Base-by-base conservation (phyloP, 2,888 invertebrate genomes). In the Drosophila paramelanica region DNA sequence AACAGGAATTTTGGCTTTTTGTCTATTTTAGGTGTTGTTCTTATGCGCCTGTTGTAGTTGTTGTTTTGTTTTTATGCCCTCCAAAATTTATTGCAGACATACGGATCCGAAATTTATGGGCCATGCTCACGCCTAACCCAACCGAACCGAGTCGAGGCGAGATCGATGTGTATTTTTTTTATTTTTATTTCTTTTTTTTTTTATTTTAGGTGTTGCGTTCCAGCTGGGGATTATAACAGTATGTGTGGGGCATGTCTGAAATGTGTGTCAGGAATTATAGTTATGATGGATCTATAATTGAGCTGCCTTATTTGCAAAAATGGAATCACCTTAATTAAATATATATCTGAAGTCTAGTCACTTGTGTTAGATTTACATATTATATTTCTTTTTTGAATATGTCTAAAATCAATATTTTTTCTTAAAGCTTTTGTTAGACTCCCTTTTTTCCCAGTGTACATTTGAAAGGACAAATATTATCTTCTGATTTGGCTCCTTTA, bases 11-110 rank as follows among this genome's bases (percentile, higher is more conserved):
- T 60, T 61, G 61, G 53, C 56, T 71, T 56, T 79, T 72, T 79
- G 70, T 84, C 76, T 84, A 77, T 87, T 81, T 87, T 82, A 72
- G 80, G 73, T 84, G 81, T 86, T 86, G 69, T 72, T 71, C 49
- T 65, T 66, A 51, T 68, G 72, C 55, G 61, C 57, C 53, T 45
- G 58, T 49, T 73, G 65, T 43, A 36, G 31, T 33, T 75, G 65
- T 49, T 64, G 23, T 23, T 23, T 23, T 23, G 23, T 79, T 81
- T 81, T 69, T 72, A 88, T 83, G 80, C 69, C 62, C 72, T 73
- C 57, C 58, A 70, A 67, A 87, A 86, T 87, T 88, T 88, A 87
- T 88, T 85, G 85, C 85, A 85, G 85, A 71, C 88, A 77, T 79
- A 81, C 67, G 74, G 72, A 76, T 88, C 74, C 55, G 3, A 43